A percentile compares a stretch with the other conserved stretches of the same genome.
These are phyloP conservation scores for Drosophila infuscata DNA, from an alignment of 2,888 invertebrate genomes.

Conservation along the genomic window DNA sequence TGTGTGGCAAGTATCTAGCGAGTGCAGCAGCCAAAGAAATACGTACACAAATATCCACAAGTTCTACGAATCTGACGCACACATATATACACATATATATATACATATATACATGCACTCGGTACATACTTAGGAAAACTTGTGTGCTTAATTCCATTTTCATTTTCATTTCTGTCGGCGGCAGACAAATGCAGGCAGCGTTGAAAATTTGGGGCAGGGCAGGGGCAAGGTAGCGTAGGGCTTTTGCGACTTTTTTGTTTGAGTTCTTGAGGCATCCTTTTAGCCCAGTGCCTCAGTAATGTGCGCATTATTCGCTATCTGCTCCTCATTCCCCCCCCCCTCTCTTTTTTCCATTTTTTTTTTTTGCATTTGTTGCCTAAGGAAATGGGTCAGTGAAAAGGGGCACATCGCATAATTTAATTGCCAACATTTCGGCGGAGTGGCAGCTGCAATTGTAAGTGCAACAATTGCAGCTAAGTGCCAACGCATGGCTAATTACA, in stretches of 20 bases:
- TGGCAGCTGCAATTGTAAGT: constrained; percentile 13
- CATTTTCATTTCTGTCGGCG: constrained; percentile 67
- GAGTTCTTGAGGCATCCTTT: constrained; percentile 58
- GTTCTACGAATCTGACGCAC: constrained; percentile 33
- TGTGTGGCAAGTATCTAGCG: constrained; percentile 46
- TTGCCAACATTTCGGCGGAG: constrained; percentile 41
- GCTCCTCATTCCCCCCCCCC: background rate
- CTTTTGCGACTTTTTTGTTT: constrained; percentile 52
- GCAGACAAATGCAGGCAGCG: constrained; percentile 27
- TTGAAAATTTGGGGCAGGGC: background rate
- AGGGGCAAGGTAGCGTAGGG: background rate
- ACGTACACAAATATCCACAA: constrained; percentile 48
- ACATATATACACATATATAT: background rate
- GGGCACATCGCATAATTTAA: constrained; percentile 52
- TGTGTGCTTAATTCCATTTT: constrained; percentile 79
- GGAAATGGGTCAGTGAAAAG: constrained; percentile 57
- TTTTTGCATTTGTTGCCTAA: constrained; percentile 22
- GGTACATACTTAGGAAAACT: constrained; percentile 53
- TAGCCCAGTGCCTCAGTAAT: constrained; percentile 58
- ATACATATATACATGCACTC: constrained; percentile 8
- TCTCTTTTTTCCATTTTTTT: background rate
- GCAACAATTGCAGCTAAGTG: constrained; percentile 15
- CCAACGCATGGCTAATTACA: constrained; percentile 33
- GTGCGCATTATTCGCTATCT: background rate
- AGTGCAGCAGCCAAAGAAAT: constrained; percentile 43